Evolutionary conservation across 2,797 vertebrate genomes (phyloP), one percentile per base, ranked within the genome.

Genomic region (Loris lydekkerianus): DNA sequence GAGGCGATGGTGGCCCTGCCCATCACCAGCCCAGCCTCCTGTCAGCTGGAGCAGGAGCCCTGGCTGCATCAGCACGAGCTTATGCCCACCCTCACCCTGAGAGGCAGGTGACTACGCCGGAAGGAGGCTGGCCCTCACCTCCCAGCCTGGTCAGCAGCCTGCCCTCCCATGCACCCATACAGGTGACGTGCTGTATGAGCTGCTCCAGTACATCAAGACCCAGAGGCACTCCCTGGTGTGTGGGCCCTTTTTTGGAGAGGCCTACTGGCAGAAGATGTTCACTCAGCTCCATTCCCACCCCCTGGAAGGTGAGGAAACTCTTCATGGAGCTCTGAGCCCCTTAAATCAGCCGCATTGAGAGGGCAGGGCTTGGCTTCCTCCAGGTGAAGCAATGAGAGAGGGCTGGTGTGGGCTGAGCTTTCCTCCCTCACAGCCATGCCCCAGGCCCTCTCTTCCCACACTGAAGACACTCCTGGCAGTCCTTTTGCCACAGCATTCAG

Each of bases 131-230:
- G 37, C 27, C 13, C 8, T 53, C 29, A 61, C 46, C 34, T 21
- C 0, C 37, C 4, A 11, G 29, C 73, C 27, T 8, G 18, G 1
- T 70, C 92, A 86, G 21, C 92, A 65, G 65, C 63, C 75, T 11
- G 46, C 5, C 73, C n/a, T 92, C 96, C 92, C 18, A 3, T 65
- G 29, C 31, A 0, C 25, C 61, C 4, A 34, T 27, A 37, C 92
- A 99, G 99, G 99, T 23, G 99, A 99, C 49, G 99, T 99, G 91
- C 98, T 99, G 11, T 99, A 99, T 93, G 99, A 99, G 98, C 98
- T 99, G 86, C 99, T 99, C 40, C 99, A 99, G 96, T 99, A 99
- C 91, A 99, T 99, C 40, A 99, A 99, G 97, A 99, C 99, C 88
- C 98, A 99, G 87, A 98, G 99, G 96, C 98, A 97, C 97, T 98